Base-by-base conservation (phyloP, 2,797 vertebrate genomes). In the Falco naumanni region DNA sequence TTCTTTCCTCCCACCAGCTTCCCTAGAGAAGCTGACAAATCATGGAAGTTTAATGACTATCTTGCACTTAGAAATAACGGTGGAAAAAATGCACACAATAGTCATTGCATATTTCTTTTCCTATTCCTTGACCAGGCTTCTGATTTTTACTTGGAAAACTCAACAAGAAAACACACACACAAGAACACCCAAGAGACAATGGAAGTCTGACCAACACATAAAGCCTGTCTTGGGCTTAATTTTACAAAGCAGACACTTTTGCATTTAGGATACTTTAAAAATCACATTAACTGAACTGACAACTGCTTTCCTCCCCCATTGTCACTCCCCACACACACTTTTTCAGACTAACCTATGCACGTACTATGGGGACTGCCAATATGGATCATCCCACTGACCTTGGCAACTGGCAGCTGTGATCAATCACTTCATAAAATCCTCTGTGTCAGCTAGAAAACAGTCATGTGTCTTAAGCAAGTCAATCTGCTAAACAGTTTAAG, bases 401-500 rank as follows among this genome's bases (percentile, higher is more conserved):
- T 92, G 89, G 92, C 81, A 91, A 69, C 11, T 95, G 95, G 93
- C 95, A 97, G 93, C 94, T 96, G 91, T 76, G 63, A 96, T 97
- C 92, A 96, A 97, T 97, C 94, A 96, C 71, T 94, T 94, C 96
- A 93, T 95, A 95, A 97, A 97, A 97, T 61, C 59, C 88, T 95
- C 18, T 16, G 68, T 94, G 93, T 97, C 97, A 97, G 97, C 96
- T 97, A 96, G 95, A 97, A 98, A 96, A 34, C 48, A 85, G 60
- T 97, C 83, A 76, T 94, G 84, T 95, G 97, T 92, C 93, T 97
- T 91, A 95, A 96, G 91, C 83, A 96, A 97, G 94, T 95, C 91
- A 90, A 85, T 98, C 95, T 98, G 97, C 93, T 97, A 94, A 98
- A 97, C 83, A 97, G 89, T 71, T 97, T 96, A 97, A 89, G 71